Conservation (phyloP, 2,113 vertebrate species). For the Pitta sordida region DNA sequence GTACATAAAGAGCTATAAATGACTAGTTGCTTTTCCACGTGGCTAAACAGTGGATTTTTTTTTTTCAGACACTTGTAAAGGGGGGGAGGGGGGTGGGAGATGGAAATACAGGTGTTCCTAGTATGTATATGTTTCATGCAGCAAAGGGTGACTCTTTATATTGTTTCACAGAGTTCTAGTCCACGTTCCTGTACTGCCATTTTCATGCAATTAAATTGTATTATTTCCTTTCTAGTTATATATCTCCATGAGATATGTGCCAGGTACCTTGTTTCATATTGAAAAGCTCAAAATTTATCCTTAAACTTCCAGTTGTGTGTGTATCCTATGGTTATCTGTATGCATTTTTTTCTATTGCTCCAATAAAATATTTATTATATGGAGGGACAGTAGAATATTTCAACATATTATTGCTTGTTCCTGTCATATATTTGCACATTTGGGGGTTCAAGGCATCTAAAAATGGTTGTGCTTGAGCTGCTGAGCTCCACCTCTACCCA, state of each 20-base stretch:
- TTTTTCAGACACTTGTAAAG: constrained; percentile 52
- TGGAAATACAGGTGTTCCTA: constrained; percentile 3
- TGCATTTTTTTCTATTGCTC: constrained; percentile 77
- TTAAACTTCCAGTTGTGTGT: constrained; percentile 72
- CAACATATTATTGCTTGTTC: background rate
- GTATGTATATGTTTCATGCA: constrained; percentile 10
- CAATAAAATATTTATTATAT: constrained; percentile 79
- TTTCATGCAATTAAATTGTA: constrained; percentile 70
- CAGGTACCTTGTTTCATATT: constrained; percentile 91
- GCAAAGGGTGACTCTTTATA: constrained; percentile 45
- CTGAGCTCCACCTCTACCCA: background rate
- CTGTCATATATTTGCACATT: fast-evolving
- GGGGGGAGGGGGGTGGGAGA: background rate
- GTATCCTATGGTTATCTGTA: constrained; percentile 95
- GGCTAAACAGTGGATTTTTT: constrained; percentile 55
- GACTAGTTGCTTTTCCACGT: constrained; percentile 60
- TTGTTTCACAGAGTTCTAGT: constrained; percentile 18
- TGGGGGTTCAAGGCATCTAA: background rate
- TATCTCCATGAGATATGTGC: constrained; percentile 94
- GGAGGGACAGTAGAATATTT: background rate
- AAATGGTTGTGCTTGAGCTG: background rate
- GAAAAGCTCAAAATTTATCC: constrained; percentile 90
- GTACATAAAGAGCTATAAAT: constrained; percentile 69
- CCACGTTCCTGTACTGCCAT: constrained; percentile 49
- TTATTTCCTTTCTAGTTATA: constrained; percentile 61